Conservation (phyloP, 2,113 vertebrate species). For the Gambusia holbrooki region DNA sequence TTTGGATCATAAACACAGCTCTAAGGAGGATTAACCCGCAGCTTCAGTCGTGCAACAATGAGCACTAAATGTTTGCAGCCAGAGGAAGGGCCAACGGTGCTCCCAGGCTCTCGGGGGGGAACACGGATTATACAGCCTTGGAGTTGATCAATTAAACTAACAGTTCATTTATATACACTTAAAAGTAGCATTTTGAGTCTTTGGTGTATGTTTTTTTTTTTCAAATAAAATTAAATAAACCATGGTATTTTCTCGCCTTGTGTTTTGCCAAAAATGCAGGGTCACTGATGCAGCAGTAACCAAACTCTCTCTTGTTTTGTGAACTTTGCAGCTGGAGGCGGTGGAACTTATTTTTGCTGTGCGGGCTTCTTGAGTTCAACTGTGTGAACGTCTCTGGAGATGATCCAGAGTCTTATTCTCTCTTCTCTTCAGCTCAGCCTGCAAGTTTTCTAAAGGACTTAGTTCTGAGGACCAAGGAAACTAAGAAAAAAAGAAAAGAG, state of each 20-base stretch:
- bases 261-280: no score
- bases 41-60: conserved; percentile 47
- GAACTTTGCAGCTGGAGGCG: no score
- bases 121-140: background rate
- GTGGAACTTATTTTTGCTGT: no score
- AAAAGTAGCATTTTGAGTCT: background rate
- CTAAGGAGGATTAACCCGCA: conserved; percentile 39
- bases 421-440: no score
- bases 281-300: background rate
- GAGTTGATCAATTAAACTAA: background rate
- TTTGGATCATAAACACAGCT: conserved; percentile 34
- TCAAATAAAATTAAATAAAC: no score
- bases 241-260: no score
- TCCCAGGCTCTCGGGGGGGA: background rate
- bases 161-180: background rate
- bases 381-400: background rate
- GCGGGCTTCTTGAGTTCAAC: no score
- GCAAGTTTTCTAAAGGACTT: no score
- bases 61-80: conserved; percentile 23
- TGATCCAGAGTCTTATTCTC: background rate
- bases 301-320: background rate
- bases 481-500: no score
- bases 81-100: conserved; percentile 16
- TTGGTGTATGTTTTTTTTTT: background rate
- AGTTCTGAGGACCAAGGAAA: no score